phyloP scores from a whole-genome alignment of 2,113 vertebrate species.

The Anoura caudifer region DNA sequence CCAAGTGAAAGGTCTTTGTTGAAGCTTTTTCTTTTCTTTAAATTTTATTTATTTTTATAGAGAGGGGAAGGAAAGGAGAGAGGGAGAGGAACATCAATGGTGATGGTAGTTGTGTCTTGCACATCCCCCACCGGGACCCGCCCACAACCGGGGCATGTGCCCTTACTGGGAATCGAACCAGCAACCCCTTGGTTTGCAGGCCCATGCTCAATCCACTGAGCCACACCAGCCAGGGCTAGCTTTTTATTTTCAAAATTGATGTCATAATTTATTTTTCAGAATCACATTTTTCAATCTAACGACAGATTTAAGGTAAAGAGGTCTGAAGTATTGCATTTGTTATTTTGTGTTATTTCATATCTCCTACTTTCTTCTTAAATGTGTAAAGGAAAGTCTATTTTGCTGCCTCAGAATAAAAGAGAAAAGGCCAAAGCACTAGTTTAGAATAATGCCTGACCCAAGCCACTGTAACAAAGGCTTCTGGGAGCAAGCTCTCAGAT shows the following conservation, averaged over 20 bases:
- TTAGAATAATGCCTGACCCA: background rate
- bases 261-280: background rate
- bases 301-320: background rate
- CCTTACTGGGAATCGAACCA: too few species aligned
- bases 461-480: background rate
- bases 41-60: too few species aligned
- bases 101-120: too few species aligned
- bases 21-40: background rate
- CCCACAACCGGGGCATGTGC: too few species aligned
- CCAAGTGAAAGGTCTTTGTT: background rate
- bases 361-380: background rate
- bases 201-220: too few species aligned
- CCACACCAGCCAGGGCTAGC: too few species aligned
- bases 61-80: too few species aligned
- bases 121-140: too few species aligned
- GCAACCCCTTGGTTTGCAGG: too few species aligned
- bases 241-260: background rate
- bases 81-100: too few species aligned
- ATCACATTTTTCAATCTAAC: background rate
- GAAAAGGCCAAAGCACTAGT: background rate
- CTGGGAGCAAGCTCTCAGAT: background rate
- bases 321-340: background rate
- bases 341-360: conserved; percentile 6
- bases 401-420: background rate
- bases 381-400: background rate